phyloP scores from a whole-genome alignment of 2,113 vertebrate species.

The Vireo altiloquus region DNA sequence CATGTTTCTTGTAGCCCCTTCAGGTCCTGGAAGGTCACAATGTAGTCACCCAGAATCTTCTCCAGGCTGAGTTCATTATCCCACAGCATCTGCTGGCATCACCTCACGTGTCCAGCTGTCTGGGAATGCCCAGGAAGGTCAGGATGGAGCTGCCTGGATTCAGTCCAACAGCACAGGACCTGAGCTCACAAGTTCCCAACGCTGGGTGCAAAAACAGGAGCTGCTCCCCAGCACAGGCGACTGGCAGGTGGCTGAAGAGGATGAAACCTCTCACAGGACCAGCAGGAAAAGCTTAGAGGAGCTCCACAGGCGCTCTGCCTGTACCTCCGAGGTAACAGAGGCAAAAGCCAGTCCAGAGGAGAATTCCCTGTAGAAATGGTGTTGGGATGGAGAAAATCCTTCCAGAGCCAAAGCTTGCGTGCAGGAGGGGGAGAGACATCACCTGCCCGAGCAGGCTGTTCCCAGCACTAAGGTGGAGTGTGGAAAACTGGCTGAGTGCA shows the following conservation, averaged over 20 bases:
- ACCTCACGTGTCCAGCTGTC: fast-evolving
- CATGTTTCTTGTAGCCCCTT: neutral
- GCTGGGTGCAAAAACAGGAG: neutral
- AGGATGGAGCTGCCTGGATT: neutral
- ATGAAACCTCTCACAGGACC: neutral
- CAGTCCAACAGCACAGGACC: neutral
- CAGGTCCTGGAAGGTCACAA: neutral
- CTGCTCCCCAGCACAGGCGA: neutral
- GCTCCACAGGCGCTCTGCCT: neutral
- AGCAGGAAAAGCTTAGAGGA: neutral
- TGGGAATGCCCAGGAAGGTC: neutral
- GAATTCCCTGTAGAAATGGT: neutral
- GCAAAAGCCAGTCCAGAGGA: neutral
- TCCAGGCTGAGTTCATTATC: neutral
- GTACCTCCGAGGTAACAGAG: neutral
- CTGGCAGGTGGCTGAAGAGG: neutral
- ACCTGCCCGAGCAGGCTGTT: neutral
- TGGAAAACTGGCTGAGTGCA: neutral
- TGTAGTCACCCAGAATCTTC: fast-evolving
- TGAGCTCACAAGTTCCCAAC: neutral
- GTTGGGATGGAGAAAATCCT: neutral
- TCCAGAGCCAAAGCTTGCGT: neutral
- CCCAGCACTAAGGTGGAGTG: neutral
- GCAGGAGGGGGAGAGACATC: neutral
- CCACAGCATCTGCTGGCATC: neutral